These are phyloP conservation scores for Euschistus heros DNA, from an alignment of 1,140 invertebrate species.

Conservation along the genomic window DNA sequence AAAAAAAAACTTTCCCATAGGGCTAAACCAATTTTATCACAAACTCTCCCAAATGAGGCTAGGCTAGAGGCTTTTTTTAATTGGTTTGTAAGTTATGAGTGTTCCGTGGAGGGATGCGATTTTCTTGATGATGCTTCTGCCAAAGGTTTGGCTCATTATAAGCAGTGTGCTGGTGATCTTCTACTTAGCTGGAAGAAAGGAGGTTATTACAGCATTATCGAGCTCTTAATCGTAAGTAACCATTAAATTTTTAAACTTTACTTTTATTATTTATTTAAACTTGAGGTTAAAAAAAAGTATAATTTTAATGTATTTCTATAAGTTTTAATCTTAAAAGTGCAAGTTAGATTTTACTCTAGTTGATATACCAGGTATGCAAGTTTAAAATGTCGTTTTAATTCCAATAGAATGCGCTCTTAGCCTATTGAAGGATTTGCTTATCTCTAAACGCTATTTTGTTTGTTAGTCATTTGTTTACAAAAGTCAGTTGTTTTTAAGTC, in stretches of 20 bases:
- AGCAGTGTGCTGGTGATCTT: slow-evolving; percentile 32
- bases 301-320: too few relatives aligned
- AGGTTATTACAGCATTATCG: slow-evolving; percentile 47
- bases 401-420: too few relatives aligned
- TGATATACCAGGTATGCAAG: too few relatives aligned
- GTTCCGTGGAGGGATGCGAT: slow-evolving; percentile 43
- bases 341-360: too few relatives aligned
- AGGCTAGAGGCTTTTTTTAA: slow-evolving; percentile 26
- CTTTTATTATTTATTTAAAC: not conserved
- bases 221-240: slow-evolving; percentile 42
- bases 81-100: slow-evolving; percentile 34
- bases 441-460: too few relatives aligned
- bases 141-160: slow-evolving; percentile 41
- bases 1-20: too few relatives aligned
- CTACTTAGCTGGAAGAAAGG: slow-evolving; percentile 48
- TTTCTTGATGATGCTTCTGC: slow-evolving; percentile 48
- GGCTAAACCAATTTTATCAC: too few relatives aligned
- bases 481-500: too few relatives aligned
- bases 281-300: slow-evolving; percentile 10
- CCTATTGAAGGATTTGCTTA: too few relatives aligned
- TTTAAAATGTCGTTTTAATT: too few relatives aligned
- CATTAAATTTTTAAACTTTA: slow-evolving; percentile 1
- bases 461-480: too few relatives aligned
- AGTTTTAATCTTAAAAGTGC: too few relatives aligned
- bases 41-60: not conserved